phyloP scores from a whole-genome alignment of 2,797 vertebrate species.

The Caiman crocodilus region DNA sequence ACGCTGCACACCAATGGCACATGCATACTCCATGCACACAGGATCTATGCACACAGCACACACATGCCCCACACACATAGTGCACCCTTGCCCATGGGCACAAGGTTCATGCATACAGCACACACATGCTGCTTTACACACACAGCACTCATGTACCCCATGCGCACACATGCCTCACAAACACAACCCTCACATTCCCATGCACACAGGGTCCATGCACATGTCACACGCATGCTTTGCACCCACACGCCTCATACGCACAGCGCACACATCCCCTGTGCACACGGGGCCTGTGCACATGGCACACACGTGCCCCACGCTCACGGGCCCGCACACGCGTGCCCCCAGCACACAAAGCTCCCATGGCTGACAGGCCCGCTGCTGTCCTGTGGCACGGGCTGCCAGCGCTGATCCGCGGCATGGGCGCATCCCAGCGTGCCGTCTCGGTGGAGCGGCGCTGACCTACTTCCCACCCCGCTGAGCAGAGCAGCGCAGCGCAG shows the following conservation, averaged over 20 bases:
- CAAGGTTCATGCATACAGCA: background rate
- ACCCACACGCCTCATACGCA: too few relatives aligned
- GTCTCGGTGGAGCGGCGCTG: background rate
- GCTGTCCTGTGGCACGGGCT: background rate
- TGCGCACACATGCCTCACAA: background rate
- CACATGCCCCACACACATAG: background rate
- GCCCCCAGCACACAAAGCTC: background rate
- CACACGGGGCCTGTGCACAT: background rate
- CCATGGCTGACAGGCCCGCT: background rate
- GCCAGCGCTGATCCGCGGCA: slow-evolving; percentile 32
- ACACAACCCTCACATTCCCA: too few relatives aligned
- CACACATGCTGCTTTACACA: too few relatives aligned
- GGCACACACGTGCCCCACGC: background rate
- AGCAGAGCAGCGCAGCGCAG: background rate
- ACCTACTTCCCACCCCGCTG: slow-evolving; percentile 63
- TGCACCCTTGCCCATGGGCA: background rate
- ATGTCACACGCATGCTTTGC: background rate
- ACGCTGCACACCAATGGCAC: too few relatives aligned
- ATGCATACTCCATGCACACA: background rate
- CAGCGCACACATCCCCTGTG: background rate
- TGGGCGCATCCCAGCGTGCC: background rate
- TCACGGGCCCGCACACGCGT: background rate
- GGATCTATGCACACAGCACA: background rate
- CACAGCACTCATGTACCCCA: too few relatives aligned
- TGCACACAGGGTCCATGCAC: background rate